Evolutionary conservation across 1,140 invertebrate genomes (phyloP).

Genomic region (Kradibia gibbosae): DNA sequence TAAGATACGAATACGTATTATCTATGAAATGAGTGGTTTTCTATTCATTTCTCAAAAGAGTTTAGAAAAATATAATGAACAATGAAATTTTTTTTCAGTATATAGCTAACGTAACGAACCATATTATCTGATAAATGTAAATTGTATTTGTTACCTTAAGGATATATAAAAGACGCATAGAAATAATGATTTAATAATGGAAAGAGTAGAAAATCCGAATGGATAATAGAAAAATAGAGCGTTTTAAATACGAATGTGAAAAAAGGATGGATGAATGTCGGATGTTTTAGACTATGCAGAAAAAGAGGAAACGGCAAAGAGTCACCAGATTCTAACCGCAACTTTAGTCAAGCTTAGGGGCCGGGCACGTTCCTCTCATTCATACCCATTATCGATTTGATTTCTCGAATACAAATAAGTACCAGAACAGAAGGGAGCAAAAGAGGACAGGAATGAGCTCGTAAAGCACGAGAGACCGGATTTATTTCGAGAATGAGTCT

Average conservation of each 20-base stretch:
- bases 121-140: background rate
- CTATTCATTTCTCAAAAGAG: background rate
- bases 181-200: background rate
- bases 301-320: background rate
- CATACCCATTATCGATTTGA: conserved; percentile 42
- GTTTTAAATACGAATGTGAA: too few species aligned
- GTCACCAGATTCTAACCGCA: background rate
- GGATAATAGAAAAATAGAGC: too few species aligned
- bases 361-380: conserved; percentile 40
- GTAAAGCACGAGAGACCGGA: background rate
- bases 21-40: background rate
- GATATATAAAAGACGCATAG: background rate
- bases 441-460: background rate
- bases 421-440: background rate
- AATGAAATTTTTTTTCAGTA: too few species aligned
- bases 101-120: too few species aligned
- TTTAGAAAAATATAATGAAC: background rate
- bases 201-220: background rate
- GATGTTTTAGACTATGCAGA: too few species aligned
- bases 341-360: conserved; percentile 12
- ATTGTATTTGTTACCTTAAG: background rate
- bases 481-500: conserved; percentile 26
- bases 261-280: too few species aligned
- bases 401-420: background rate
- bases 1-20: background rate